Percentiles rank a stretch among this genome's conserved stretches.
phyloP scores from a whole-genome alignment of 1,140 invertebrate genomes.

The Muscidifurax raptorellus region DNA sequence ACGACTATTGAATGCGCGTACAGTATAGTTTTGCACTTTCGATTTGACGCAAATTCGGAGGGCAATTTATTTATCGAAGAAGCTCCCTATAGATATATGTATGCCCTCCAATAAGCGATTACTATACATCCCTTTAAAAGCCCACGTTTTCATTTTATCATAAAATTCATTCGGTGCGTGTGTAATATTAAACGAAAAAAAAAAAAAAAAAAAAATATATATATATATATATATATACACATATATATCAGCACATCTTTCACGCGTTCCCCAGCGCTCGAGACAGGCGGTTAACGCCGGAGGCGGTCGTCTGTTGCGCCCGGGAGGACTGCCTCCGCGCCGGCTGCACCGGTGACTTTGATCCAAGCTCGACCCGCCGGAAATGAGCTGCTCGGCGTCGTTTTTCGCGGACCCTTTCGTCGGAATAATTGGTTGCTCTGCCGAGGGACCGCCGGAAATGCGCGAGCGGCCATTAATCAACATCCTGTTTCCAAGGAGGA shows the following conservation, averaged over 20 bases:
- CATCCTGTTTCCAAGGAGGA: not conserved
- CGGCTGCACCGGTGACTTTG: not conserved
- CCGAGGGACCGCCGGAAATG: not conserved
- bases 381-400: conserved; percentile 18
- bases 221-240: too few species aligned
- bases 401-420: not conserved
- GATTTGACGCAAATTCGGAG: too few species aligned
- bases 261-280: not conserved
- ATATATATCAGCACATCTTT: not conserved
- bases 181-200: too few species aligned
- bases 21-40: too few species aligned
- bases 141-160: too few species aligned
- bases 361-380: conserved; percentile 1
- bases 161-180: too few species aligned
- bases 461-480: conserved; percentile 28
- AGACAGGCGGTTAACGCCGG: not conserved
- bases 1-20: too few species aligned
- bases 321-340: not conserved
- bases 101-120: too few species aligned
- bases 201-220: too few species aligned
- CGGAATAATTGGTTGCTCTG: conserved; percentile 26
- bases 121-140: too few species aligned
- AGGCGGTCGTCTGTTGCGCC: not conserved
- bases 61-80: too few species aligned
- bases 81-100: too few species aligned